phyloP scores from a whole-genome alignment of 2,797 vertebrate genomes.

The Girardinus metallicus region DNA sequence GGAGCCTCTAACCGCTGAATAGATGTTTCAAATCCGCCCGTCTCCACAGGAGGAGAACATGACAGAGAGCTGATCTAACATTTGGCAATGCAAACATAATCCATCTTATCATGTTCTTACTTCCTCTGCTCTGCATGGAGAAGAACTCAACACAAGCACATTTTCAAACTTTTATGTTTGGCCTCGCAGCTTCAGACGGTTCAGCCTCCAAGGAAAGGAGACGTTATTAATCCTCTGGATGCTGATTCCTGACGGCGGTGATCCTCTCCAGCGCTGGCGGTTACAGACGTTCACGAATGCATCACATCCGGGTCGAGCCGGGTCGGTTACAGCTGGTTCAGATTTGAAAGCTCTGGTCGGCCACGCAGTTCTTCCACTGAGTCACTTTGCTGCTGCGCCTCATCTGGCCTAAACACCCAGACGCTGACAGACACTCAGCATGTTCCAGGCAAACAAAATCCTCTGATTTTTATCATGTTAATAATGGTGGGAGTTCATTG shows the following conservation, averaged over 20 bases:
- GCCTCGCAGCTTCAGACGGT: constrained; percentile 10
- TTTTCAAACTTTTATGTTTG: constrained; percentile 6
- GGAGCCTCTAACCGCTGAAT: constrained; percentile 16
- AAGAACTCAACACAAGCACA: not conserved
- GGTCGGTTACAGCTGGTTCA: constrained; percentile 7
- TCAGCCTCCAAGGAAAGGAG: not conserved
- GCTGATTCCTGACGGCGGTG: not conserved
- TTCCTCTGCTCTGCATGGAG: not conserved
- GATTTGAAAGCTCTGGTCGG: constrained; percentile 6
- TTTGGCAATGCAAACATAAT: constrained; percentile 7
- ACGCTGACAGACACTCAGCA: not conserved
- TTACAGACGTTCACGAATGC: constrained; percentile 13
- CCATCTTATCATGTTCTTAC: not conserved
- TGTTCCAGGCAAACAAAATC: no score
- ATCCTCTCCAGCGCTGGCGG: constrained; percentile 16
- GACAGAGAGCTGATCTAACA: constrained; percentile 11
- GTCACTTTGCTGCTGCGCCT: no score
- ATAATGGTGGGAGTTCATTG: no score
- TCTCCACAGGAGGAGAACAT: constrained; percentile 5
- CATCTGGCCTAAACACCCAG: no score
- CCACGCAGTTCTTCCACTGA: not conserved
- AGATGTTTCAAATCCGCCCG: constrained; percentile 22
- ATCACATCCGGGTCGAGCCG: not conserved
- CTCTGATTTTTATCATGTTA: no score
- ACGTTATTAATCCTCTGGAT: constrained; percentile 37